Evolutionary conservation across 2,888 invertebrate species (phyloP).

Genomic region (Acleris emargana): DNA sequence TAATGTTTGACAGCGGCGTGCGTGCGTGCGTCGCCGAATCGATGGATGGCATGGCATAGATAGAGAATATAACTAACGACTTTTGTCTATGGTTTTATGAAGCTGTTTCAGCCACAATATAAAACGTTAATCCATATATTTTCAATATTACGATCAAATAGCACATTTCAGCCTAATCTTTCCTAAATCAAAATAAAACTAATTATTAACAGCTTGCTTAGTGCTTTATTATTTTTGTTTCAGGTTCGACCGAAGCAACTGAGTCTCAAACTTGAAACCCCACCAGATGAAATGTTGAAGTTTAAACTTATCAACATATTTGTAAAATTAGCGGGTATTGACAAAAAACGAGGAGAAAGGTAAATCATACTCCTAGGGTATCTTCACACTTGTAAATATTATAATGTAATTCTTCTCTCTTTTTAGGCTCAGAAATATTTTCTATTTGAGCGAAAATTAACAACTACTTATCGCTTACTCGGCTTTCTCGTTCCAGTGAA

Average conservation of each 20-base stretch:
- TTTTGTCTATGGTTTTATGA: constrained; percentile 42
- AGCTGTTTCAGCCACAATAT: constrained; percentile 11
- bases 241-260: constrained; percentile 57
- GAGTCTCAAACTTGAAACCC: constrained; percentile 58
- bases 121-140: neutral
- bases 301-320: constrained; percentile 59
- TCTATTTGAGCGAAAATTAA: no score
- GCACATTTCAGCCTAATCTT: no score
- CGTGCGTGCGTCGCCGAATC: constrained; percentile 60
- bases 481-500: no score
- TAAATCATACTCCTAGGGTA: constrained; percentile 38
- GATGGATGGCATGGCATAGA: constrained; percentile 60
- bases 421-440: no score
- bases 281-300: constrained; percentile 62
- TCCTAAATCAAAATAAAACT: no score
- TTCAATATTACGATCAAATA: neutral
- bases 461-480: no score
- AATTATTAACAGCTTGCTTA: no score
- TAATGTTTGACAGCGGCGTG: constrained; percentile 64
- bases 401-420: no score
- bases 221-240: constrained; percentile 39
- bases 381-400: no score
- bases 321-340: constrained; percentile 62
- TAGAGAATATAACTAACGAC: constrained; percentile 40
- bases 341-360: constrained; percentile 57